phyloP scores from a whole-genome alignment of 2,888 invertebrate species.

The Ariolimax columbianus region DNA sequence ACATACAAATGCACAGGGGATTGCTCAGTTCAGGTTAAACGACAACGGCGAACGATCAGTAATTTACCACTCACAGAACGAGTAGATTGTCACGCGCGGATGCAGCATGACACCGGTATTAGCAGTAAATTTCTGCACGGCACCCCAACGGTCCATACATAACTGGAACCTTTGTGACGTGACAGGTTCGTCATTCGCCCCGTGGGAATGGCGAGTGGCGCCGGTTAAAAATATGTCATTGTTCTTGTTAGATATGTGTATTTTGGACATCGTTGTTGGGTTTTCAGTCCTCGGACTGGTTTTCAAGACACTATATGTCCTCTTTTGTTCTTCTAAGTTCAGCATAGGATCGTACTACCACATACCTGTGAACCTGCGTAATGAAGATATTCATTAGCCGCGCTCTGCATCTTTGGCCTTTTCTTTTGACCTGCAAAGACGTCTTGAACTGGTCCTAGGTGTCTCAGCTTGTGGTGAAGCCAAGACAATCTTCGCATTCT shows the following conservation, averaged over 20 bases:
- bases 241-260: background rate
- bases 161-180: slow-evolving; percentile 41
- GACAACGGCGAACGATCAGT: background rate
- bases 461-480: no score
- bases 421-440: no score
- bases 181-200: slow-evolving; percentile 16
- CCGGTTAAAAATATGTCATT: slow-evolving; percentile 17
- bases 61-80: slow-evolving; percentile 30
- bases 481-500: no score
- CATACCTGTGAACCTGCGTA: no score
- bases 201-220: slow-evolving; percentile 34
- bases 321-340: no score
- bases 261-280: background rate
- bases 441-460: no score
- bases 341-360: no score
- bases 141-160: slow-evolving; percentile 38
- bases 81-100: slow-evolving; percentile 41
- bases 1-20: slow-evolving; percentile 10
- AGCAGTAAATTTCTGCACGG: slow-evolving; percentile 48
- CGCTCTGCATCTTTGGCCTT: no score
- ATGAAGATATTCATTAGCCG: no score
- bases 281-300: background rate
- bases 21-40: background rate
- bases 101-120: slow-evolving; percentile 45
- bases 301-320: no score